Evolutionary conservation across 2,113 vertebrate genomes (phyloP).

Genomic region (Neotoma lepida): DNA sequence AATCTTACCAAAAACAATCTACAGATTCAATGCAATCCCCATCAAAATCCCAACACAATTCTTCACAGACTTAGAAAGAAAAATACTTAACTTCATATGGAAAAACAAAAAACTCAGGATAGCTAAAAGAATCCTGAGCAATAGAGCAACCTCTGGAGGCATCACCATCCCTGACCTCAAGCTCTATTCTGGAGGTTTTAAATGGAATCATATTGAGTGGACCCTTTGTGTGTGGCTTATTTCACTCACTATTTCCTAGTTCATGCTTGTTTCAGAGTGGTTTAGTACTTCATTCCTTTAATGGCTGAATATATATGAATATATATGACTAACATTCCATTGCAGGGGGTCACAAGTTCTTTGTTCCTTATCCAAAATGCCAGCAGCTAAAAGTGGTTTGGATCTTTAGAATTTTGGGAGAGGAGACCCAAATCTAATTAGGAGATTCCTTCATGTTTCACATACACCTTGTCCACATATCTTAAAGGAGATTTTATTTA

Average conservation of each 20-base stretch:
- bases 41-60: too few species aligned
- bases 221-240: neutral
- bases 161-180: too few species aligned
- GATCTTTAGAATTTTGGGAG: neutral
- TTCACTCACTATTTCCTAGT: neutral
- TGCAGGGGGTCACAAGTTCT: neutral
- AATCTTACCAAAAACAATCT: too few species aligned
- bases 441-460: neutral
- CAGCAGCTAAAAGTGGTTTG: neutral
- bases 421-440: neutral
- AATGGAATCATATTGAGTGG: neutral
- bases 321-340: neutral
- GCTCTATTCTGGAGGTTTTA: neutral
- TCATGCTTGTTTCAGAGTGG: accelerated
- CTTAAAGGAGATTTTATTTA: neutral
- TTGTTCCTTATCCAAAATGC: neutral
- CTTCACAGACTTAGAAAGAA: too few species aligned
- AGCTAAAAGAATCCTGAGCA: too few species aligned
- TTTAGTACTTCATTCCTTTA: neutral
- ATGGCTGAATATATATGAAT: neutral
- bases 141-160: too few species aligned
- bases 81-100: too few species aligned
- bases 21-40: too few species aligned
- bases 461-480: neutral
- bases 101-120: too few species aligned